Conservation (phyloP, 2,888 invertebrate genomes). For the Zaprionus lineosus region DNA sequence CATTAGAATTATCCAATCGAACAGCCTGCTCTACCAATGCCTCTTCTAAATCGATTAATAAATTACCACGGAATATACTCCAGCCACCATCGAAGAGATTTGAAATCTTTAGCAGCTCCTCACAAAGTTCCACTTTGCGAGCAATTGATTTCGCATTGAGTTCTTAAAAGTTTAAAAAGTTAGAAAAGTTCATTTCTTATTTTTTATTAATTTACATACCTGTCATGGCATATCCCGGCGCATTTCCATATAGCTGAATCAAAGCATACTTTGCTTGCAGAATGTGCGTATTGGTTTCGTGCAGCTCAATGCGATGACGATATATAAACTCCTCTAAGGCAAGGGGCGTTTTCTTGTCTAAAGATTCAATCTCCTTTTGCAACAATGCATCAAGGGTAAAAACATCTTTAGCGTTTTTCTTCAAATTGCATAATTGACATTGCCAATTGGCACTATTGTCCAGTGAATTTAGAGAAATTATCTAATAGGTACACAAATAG, state of each 20-base stretch:
- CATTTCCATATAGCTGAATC: conserved; percentile 87
- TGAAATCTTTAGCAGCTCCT: conserved; percentile 87
- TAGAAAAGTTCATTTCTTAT: neutral
- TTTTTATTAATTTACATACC: conserved; percentile 80
- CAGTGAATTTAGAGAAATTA: conserved; percentile 86
- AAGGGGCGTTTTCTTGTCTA: conserved; percentile 84
- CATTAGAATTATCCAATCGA: conserved; percentile 83
- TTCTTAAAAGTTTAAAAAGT: conserved; percentile 81
- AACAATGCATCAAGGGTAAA: conserved; percentile 86
- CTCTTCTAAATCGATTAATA: conserved; percentile 87
- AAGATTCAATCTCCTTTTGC: conserved; percentile 84
- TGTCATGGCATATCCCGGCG: conserved; percentile 84
- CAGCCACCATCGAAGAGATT: conserved; percentile 87
- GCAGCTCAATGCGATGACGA: conserved; percentile 86
- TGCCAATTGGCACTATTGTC: conserved; percentile 86
- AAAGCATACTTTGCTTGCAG: conserved; percentile 88
- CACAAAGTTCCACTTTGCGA: conserved; percentile 87
- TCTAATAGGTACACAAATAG: conserved; percentile 71
- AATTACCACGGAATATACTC: conserved; percentile 86
- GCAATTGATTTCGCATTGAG: conserved; percentile 84
- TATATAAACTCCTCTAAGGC: conserved; percentile 86
- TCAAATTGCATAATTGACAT: conserved; percentile 86
- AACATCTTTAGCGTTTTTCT: conserved; percentile 85
- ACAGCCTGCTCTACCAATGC: conserved; percentile 86
- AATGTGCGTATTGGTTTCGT: conserved; percentile 87